phyloP scores from a whole-genome alignment of 2,113 vertebrate genomes.

The Diadophis punctatus region DNA sequence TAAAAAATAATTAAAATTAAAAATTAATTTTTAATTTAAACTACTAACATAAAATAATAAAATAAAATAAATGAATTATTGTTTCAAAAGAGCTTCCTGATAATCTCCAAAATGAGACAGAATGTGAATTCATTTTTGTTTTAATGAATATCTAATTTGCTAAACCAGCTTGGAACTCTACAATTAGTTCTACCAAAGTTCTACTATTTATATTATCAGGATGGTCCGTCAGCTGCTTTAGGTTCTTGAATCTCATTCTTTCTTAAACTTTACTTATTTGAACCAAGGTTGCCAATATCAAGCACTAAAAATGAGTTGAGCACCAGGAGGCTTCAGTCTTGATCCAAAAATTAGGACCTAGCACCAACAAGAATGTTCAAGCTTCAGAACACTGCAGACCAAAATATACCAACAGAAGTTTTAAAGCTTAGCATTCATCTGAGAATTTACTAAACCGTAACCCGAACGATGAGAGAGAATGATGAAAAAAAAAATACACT shows the following conservation, averaged over 20 bases:
- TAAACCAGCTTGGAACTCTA: neutral
- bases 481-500: neutral
- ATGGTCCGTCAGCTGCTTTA: neutral
- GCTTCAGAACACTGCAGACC: neutral
- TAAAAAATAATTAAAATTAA: neutral
- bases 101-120: neutral
- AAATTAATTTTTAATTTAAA: neutral
- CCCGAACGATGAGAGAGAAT: neutral
- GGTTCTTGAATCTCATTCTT: neutral
- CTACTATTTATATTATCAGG: neutral
- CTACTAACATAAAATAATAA: too few species aligned
- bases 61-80: neutral
- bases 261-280: neutral
- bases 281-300: neutral
- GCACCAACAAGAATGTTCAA: neutral
- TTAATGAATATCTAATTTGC: neutral
- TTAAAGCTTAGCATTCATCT: neutral
- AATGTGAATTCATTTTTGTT: neutral
- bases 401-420: neutral
- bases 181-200: neutral
- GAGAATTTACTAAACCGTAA: neutral
- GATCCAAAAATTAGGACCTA: neutral
- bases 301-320: neutral
- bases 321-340: neutral
- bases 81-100: neutral